A percentile compares a stretch with the other conserved stretches of the same genome.
Conservation (phyloP, 2,797 vertebrate genomes). For the Pangasius macronema region DNA sequence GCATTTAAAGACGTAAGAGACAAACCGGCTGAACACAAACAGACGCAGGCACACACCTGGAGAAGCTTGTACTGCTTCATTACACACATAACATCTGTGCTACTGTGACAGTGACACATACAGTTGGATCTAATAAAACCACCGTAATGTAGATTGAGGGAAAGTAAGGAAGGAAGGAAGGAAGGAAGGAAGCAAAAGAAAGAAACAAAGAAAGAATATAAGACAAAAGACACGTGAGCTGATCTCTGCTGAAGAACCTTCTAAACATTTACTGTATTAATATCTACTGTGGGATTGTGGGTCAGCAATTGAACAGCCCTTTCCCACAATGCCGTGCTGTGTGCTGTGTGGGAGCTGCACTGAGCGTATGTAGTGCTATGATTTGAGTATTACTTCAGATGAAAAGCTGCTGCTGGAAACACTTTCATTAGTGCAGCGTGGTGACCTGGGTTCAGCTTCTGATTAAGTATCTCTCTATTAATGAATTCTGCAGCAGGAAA, state of each 20-base stretch:
- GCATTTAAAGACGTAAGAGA: constrained; percentile 42
- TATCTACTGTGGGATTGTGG: constrained; percentile 63
- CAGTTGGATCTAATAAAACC: constrained; percentile 28
- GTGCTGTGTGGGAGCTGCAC: constrained; percentile 53
- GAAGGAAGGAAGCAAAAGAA: not conserved
- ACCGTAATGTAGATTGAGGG: not conserved
- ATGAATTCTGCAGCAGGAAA: constrained; percentile 82
- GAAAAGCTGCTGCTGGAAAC: constrained; percentile 77
- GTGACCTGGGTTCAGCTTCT: constrained; percentile 74
- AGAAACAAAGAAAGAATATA: not conserved
- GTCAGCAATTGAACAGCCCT: constrained; percentile 68
- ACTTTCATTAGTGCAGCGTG: constrained; percentile 77
- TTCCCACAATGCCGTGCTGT: constrained; percentile 64
- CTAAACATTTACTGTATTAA: constrained; percentile 76
- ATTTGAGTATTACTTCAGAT: constrained; percentile 79
- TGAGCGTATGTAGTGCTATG: constrained; percentile 71
- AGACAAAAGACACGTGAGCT: not conserved
- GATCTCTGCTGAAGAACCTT: constrained; percentile 64
- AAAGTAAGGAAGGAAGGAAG: not conserved
- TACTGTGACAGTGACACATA: constrained; percentile 27
- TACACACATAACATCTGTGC: constrained; percentile 34
- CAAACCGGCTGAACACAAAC: constrained; percentile 25
- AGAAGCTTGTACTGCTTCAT: constrained; percentile 45
- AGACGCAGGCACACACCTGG: constrained; percentile 27
- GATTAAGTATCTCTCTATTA: constrained; percentile 83